Evolutionary conservation across 2,797 vertebrate genomes (phyloP), one percentile per base, ranked within the genome.

Genomic region (Peromyscus aztecus): DNA sequence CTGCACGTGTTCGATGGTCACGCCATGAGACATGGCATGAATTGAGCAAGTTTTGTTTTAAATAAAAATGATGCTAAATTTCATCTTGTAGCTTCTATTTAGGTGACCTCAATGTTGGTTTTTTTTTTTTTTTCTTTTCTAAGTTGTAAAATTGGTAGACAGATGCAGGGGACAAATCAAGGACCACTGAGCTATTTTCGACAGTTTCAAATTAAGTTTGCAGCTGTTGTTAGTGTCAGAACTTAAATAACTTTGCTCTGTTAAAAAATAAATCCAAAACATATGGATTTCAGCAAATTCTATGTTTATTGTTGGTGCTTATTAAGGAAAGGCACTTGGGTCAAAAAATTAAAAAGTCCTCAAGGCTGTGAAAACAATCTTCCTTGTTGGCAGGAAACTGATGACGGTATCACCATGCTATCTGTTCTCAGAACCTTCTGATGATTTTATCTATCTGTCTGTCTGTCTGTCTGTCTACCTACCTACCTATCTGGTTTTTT

Each of bases 171-270:
- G 76, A 96, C 91, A 95, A 86, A 91, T 88, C 76, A 57, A 96
- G 71, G 87, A 93, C 86, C 78, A 84, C 91, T 87, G 92, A 94
- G 91, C 95, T 97, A 97, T 97, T 97, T 96, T 97, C 96, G 96
- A 89, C 75, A 90, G 63, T 67, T 94, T 88, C 61, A 91, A 85
- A 91, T 97, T 94, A 96, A 96, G 63, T 96, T 96, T 87, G 96
- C 97, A 97, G 95, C 97, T 97, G 97, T 93, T 91, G 94, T 90
- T 69, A 90, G 55, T 94, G 91, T 96, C 80, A 90, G 84, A 85
- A 96, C 83, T 96, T 94, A 97, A 97, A 97, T 96, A 97, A 94
- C 96, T 94, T 96, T 71, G 85, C 86, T 96, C 96, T 81, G 55
- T 94, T 96, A 96, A 96, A 97, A 97, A 97, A 94, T 96, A 96